phyloP scores from a whole-genome alignment of 1,140 invertebrate genomes.

The Asobara japonica region DNA sequence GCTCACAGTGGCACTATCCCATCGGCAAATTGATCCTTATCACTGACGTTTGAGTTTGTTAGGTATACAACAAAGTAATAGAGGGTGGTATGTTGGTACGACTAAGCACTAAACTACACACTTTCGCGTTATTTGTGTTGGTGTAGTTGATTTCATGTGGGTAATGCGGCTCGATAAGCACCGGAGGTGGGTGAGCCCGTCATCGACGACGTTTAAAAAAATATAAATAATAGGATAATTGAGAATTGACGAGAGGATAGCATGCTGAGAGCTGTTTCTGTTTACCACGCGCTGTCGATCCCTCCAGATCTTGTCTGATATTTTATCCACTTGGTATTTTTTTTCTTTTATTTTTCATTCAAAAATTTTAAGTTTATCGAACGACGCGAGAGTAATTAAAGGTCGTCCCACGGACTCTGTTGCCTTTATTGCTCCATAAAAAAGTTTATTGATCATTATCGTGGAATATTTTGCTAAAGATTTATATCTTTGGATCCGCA shows the following conservation, averaged over 20 bases:
- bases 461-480: too few relatives aligned
- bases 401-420: too few relatives aligned
- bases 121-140: neutral
- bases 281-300: conserved; percentile 43
- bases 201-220: conserved; percentile 35
- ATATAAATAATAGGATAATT: conserved; percentile 51
- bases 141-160: neutral
- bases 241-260: conserved; percentile 52
- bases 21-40: neutral
- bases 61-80: conserved; percentile 4
- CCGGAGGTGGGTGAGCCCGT: conserved; percentile 18
- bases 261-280: conserved; percentile 37
- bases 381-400: too few relatives aligned
- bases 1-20: neutral
- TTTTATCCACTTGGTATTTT: conserved; percentile 6
- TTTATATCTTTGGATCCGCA: too few relatives aligned
- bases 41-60: neutral
- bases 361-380: neutral
- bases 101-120: neutral
- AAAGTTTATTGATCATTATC: too few relatives aligned
- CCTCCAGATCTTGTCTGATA: neutral
- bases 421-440: too few relatives aligned
- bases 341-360: neutral
- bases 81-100: neutral
- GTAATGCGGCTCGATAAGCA: neutral